These are phyloP conservation scores for Onychomys torridus DNA, from an alignment of 2,797 vertebrate species.

Conservation along the genomic window DNA sequence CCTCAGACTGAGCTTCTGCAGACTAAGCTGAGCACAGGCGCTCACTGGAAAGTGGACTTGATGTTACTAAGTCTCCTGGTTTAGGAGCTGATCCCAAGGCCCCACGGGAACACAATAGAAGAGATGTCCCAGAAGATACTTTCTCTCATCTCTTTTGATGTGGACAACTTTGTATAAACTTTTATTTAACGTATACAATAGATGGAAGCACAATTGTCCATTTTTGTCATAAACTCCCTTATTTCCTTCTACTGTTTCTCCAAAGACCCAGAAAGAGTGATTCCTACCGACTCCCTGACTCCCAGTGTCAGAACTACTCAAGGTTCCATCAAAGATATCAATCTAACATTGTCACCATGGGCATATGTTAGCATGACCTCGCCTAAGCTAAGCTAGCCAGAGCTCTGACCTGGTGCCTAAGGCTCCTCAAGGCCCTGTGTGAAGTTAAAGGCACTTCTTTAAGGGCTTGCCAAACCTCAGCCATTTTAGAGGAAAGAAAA, in stretches of 20 bases:
- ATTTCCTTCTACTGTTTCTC: conserved; percentile 62
- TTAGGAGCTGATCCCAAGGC: not conserved
- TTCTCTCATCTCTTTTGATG: conserved; percentile 33
- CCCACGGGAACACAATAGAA: not conserved
- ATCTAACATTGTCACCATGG: conserved; percentile 59
- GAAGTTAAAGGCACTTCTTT: conserved; percentile 72
- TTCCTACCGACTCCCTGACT: not conserved
- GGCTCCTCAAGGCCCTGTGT: conserved; percentile 64
- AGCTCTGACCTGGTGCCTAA: conserved; percentile 70
- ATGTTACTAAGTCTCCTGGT: not conserved
- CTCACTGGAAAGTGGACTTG: not conserved
- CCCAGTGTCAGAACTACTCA: conserved; percentile 41
- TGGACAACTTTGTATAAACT: conserved; percentile 18
- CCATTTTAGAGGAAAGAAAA: conserved; percentile 72
- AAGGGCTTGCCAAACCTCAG: conserved; percentile 73
- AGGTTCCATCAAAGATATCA: conserved; percentile 56
- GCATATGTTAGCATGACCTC: conserved; percentile 62
- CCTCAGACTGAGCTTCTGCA: conserved; percentile 41
- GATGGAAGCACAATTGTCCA: not conserved
- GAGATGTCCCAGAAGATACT: not conserved
- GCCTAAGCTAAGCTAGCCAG: conserved; percentile 62
- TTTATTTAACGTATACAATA: conserved; percentile 19
- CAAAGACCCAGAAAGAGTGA: conserved; percentile 38
- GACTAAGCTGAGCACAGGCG: not conserved
- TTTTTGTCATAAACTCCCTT: conserved; percentile 62